Base-by-base conservation (phyloP, 2,797 vertebrate species). In the Xerus rutilus region DNA sequence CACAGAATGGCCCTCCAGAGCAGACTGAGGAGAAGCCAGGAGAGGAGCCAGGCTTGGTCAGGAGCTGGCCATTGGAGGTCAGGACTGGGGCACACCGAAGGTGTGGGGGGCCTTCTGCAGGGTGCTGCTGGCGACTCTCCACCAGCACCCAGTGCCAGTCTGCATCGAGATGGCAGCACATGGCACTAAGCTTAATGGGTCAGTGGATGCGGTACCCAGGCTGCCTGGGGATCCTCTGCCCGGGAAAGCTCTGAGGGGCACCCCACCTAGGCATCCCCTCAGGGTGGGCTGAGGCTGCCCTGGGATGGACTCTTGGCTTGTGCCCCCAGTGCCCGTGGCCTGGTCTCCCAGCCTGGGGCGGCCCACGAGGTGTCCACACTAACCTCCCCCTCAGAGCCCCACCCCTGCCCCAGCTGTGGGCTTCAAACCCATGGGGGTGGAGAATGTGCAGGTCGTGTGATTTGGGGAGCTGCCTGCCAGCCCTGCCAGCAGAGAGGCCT, bases 1-100 rank as follows among this genome's bases (percentile, higher is more conserved):
- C 13, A 49, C 0, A 0, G 64, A 32, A 1, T 0, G 13, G 15
- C 10, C 0, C 35, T 62, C 25, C 9, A 32, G 32, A 25, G 3
- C n/a, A 32, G 23, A 10, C 59, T 28, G 15, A 7, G 49, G 18
- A 25, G 23, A 12, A 72, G 14, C 32, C 10, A 49, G 43, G 28
- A 12, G 6, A 5, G 49, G 32, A 12, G 30, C 49, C 7, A 3
- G 25, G 59, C 23, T 7, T 4, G 25, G 32, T 45, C 59, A 28
- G 23, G 52, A 11, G 3, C 59, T 1, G 52, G 52, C 12, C 2
- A 0, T 14, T 0, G 1, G 30, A 9, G 62, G 25, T 25, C 5
- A 15, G 64, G 65, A 39, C 10, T 11, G 2, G 14, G 1, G 13
- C 0, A 10, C 25, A 35, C 57, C 43, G 32, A n/a, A 5, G 3